Base-by-base conservation (phyloP, 2,888 invertebrate species). In the Drosophila histrio region DNA sequence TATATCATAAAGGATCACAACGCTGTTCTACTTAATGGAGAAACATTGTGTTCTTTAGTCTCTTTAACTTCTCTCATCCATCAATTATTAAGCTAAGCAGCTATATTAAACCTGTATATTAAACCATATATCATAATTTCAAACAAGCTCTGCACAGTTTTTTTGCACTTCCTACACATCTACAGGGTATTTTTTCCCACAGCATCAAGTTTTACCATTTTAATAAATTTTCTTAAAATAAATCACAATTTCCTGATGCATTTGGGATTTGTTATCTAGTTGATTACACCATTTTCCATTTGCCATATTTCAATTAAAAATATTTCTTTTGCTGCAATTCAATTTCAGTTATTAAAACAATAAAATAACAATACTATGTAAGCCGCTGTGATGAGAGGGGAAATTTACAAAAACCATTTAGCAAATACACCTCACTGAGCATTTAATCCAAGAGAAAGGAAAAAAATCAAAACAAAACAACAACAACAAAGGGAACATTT, bases 401-500 rank as follows among this genome's bases (percentile, higher is more conserved):
- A 15, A 53, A 49, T 30, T 53, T 15, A 49, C 21, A 32, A 73
- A 72, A 73, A 26, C 43, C 78, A 78, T 73, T 77, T 67, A 73
- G 73, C 44, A 77, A 77, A 66, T 77, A 47, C 28, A 11, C 9
- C 34, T 30, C 36, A 34, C 28, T 32, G 49, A 17, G 21, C 53
- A 41, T 49, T 64, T 56, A 54, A 58, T 44, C 26, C 41, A 11
- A 8, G 8, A 8, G 47, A 5, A 7, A 2, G 1, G 32, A 28
- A 38, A 15, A 11, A 15, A 38, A 39, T 8, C 11, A 28, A 32
- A 41, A 11, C 19, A 15, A 22, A 52, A 21, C 11, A 28, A 13
- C 22, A 22, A 38, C 19, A 41, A 11, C 36, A 43, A 72, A 36
- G 34, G 43, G 36, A 70, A 53, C 66, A 61, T 73, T 49, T 70